These are phyloP conservation scores for Xenopus borealis DNA, from an alignment of 2,113 vertebrate genomes.

Conservation along the genomic window DNA sequence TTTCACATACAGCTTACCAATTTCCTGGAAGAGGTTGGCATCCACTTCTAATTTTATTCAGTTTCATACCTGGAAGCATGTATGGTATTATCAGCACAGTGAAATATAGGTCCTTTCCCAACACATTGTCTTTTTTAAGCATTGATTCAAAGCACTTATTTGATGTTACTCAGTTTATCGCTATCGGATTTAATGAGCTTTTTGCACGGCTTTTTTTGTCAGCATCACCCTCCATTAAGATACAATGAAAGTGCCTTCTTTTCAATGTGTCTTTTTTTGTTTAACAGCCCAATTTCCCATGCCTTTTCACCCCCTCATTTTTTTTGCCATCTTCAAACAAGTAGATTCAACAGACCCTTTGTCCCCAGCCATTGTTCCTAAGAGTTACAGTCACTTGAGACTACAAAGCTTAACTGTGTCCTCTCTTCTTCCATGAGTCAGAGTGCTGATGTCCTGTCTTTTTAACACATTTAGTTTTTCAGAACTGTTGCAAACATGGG, in stretches of 20 bases:
- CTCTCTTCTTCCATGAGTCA: constrained; percentile 11
- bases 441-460: background rate
- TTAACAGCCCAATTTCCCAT: constrained; percentile 13
- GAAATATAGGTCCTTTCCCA: too few species aligned
- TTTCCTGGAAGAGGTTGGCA: too few species aligned
- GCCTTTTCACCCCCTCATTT: constrained; percentile 23
- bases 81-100: too few species aligned
- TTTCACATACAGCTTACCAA: too few species aligned
- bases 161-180: too few species aligned
- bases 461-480: background rate
- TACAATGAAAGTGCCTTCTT: background rate
- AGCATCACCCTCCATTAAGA: too few species aligned
- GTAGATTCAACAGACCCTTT: constrained; percentile 21
- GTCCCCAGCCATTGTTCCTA: constrained; percentile 16
- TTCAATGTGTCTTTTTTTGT: background rate
- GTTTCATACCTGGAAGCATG: too few species aligned
- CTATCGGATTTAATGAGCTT: too few species aligned
- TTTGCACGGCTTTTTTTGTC: too few species aligned
- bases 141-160: too few species aligned
- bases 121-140: too few species aligned
- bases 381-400: constrained; percentile 37
- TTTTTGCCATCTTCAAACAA: constrained; percentile 19
- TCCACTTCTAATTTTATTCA: too few species aligned
- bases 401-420: constrained; percentile 26
- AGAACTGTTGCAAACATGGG: background rate